Evolutionary conservation across 2,888 invertebrate species (phyloP), one percentile per base, ranked within the genome.

Genomic region (Trachelus stipa): DNA sequence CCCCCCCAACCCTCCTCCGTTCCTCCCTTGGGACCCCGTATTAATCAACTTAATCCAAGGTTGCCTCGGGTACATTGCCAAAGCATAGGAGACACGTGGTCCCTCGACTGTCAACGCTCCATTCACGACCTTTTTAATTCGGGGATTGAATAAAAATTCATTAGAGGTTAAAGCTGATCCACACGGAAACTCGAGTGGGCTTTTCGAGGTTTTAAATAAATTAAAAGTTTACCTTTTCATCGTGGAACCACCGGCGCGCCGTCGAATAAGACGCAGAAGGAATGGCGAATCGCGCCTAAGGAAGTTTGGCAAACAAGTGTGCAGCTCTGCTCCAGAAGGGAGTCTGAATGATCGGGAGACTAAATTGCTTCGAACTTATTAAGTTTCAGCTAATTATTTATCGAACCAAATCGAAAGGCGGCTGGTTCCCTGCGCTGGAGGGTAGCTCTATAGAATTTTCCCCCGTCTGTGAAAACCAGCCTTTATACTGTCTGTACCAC

Each of bases 121-220:
- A 80, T 80, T 85, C 83, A 82, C 82, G 81, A 81, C 81, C 79
- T 86, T 82, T 77, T 86, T 84, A 83, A 87, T 85, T 83, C 80
- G 73, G 33, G 81, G 81, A 85, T 86, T 85, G 83, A 87, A 87
- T 86, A 83, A 84, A 84, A 86, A 86, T 86, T 86, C 87, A 86
- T 87, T 84, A 87, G 81, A 78, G 83, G 69, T 71, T 35, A 71
- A 78, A 40, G 78, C 73, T 56, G 56, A 56, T 56, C 23, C 56
- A 56, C 56, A 73, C 75, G 73, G 68, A 71, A 35, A 76, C 76
- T 30, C 35, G 74, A 76, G 79, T 9, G 68, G 71, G 34, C 15
- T 74, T 68, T 77, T 71, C 68, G 77, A 78, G 81, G 81, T 87
- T 86, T 85, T 85, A 86, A 87, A 87, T 83, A 85, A 86, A 85